Percentiles rank a stretch among this genome's conserved stretches.
Evolutionary conservation across 2,113 vertebrate genomes (phyloP).

Genomic region (Monopterus albus): DNA sequence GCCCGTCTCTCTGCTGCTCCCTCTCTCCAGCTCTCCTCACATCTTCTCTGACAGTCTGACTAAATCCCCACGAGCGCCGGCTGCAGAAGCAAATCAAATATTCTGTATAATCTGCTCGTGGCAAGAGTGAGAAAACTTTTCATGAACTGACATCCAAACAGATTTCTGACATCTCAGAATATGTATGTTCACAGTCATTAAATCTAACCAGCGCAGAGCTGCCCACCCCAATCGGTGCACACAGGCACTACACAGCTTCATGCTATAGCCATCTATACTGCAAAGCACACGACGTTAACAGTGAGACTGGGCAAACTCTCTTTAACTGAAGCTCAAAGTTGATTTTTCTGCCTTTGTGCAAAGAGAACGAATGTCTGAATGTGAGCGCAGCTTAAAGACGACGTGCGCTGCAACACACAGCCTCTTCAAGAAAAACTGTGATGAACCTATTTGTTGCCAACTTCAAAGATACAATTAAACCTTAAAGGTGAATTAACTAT

Average conservation of each 20-base stretch:
- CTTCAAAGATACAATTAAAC: too few species aligned
- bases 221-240: not conserved
- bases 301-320: slow-evolving; percentile 7
- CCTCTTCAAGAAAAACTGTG: too few species aligned
- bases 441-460: too few species aligned
- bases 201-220: not conserved
- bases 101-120: slow-evolving; percentile 78
- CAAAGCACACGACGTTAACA: slow-evolving; percentile 1
- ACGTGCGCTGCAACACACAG: too few species aligned
- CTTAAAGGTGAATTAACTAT: too few species aligned
- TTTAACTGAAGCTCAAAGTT: not conserved
- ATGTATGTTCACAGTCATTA: slow-evolving; percentile 17
- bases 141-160: slow-evolving; percentile 56
- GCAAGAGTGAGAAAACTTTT: slow-evolving; percentile 55
- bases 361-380: too few species aligned
- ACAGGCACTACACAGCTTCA: not conserved
- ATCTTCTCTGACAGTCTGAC: slow-evolving; percentile 67
- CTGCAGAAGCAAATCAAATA: slow-evolving; percentile 72
- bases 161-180: slow-evolving; percentile 48
- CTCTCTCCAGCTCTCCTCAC: slow-evolving; percentile 46
- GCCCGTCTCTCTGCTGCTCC: slow-evolving; percentile 29
- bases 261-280: not conserved
- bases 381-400: too few species aligned
- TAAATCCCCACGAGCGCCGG: slow-evolving; percentile 58
- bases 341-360: too few species aligned